Percentiles rank a stretch among this genome's conserved stretches.
Evolutionary conservation across 1,140 invertebrate genomes (phyloP).

Genomic region (Heliconius himera): DNA sequence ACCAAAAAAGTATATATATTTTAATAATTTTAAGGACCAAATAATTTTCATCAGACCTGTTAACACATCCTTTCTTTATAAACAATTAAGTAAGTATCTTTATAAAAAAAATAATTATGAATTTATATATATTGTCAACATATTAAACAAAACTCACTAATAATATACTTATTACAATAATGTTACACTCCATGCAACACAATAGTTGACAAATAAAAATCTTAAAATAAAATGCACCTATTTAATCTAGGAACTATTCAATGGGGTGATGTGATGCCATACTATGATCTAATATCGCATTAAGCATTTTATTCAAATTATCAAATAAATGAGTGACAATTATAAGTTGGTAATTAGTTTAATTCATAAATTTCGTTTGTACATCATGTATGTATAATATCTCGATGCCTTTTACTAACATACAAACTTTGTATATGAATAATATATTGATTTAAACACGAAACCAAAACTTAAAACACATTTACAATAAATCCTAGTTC

Average conservation of each 20-base stretch:
- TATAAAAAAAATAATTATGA: background rate
- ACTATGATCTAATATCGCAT: slow-evolving; percentile 23
- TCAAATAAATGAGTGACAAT: slow-evolving; percentile 3
- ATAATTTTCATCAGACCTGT: background rate
- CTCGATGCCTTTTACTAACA: slow-evolving; percentile 14
- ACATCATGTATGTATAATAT: slow-evolving; percentile 8
- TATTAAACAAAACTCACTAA: slow-evolving; percentile 12
- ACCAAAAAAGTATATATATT: background rate
- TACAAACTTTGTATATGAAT: slow-evolving; percentile 16
- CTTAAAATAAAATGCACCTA: slow-evolving; percentile 58
- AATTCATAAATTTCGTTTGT: background rate
- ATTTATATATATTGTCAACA: slow-evolving; percentile 17
- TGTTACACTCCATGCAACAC: slow-evolving; percentile 14
- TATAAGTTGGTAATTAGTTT: background rate
- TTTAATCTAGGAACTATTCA: slow-evolving; percentile 58
- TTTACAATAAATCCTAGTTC: slow-evolving; percentile 68
- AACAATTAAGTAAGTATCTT: slow-evolving; percentile 14
- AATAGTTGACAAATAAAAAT: slow-evolving; percentile 25
- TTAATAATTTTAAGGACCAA: background rate
- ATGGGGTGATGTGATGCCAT: slow-evolving; percentile 38
- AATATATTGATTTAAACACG: slow-evolving; percentile 27
- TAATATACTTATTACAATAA: slow-evolving; percentile 2
- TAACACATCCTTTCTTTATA: slow-evolving; percentile 4
- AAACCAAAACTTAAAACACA: slow-evolving; percentile 49
- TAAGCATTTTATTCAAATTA: slow-evolving; percentile 18